Conservation (phyloP, 2,888 invertebrate genomes). For the Brachypalpus laphriformis region DNA sequence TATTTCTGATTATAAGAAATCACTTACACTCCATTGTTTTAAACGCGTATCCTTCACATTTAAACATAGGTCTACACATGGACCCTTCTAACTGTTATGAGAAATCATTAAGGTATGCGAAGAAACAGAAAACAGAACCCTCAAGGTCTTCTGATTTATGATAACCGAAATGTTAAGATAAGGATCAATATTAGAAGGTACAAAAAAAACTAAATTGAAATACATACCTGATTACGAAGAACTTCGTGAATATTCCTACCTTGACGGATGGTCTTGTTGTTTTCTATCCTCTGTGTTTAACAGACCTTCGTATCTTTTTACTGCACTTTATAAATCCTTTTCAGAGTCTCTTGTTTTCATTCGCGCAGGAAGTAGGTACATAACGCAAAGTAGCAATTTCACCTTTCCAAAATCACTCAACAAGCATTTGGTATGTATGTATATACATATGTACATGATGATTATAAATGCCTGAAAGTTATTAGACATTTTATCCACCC, state of each 20-base stretch:
- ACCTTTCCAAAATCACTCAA: conserved; percentile 24
- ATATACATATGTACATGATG: too few relatives aligned
- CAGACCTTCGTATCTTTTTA: conserved; percentile 9
- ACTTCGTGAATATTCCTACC: not conserved
- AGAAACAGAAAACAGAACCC: conserved; percentile 2
- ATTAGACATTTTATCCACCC: conserved; percentile 23
- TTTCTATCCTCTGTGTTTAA: conserved; percentile 2
- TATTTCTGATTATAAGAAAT: not conserved
- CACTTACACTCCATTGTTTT: conserved; percentile 29
- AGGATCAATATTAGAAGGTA: conserved; percentile 20
- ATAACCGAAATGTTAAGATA: conserved; percentile 50
- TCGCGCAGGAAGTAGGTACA: not conserved
- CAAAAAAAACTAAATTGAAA: conserved; percentile 13
- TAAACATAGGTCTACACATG: not conserved
- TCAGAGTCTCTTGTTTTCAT: conserved; percentile 5
- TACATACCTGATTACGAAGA: conserved; percentile 30
- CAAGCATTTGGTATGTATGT: not conserved
- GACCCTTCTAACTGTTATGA: conserved; percentile 22
- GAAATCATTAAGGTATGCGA: conserved; percentile 39
- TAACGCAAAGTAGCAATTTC: not conserved
- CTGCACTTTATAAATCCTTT: conserved; percentile 7
- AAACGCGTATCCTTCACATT: conserved; percentile 31
- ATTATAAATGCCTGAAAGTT: conserved; percentile 23
- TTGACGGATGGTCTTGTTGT: conserved; percentile 3
- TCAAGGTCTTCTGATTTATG: conserved; percentile 48